Base-by-base conservation (phyloP, 1,140 invertebrate species). In the Gryllus bimaculatus region DNA sequence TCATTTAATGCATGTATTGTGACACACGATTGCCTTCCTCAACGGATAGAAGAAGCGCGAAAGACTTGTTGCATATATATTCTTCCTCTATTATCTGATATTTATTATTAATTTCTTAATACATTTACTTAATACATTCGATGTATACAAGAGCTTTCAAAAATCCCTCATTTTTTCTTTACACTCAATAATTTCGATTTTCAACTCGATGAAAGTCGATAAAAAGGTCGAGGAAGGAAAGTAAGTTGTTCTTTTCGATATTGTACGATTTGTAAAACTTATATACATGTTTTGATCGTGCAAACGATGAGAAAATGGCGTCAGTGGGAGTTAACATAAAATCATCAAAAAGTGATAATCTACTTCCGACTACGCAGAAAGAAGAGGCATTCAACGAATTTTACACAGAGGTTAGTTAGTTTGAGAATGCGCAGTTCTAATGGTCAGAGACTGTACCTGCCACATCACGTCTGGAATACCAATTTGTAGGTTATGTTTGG, bases 301-400 rank as follows among this genome's bases (percentile, higher is more conserved):
- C 54, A 66, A 66, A 66, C 54, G 54, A 66, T 66, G 54, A 66
- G 10, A 66, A 66, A 66, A 66, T 66, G 54, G 54, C 54, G 54
- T 66, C 54, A 66, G 54, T 66, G 10, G 54, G 54, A 13, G 54
- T 66, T 78, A 78, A 49, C 15, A 18, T 75, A 49, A 48, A 79
- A 74, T 20, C 47, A 18, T 73, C 78, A 74, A 81, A 47, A 48
- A 73, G 49, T 79, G 26, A 75, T 8, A 81, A 81, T 77, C 80
- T 80, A 26, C 66, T n/a, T 66, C 26, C 75, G 18, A 76, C 81
- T 7, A 12, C 73, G 13, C 83, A 82, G 80, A 83, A 83, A 80
- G 83, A 83, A 80, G 81, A 80, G n/a, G 83, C 81, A 73, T 83
- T 83, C 77, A 82, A 83, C 49, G 81, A 80, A 79, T 83, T 83